These are phyloP conservation scores for Penaeus chinensis DNA, from an alignment of 1,140 invertebrate species.

Conservation along the genomic window DNA sequence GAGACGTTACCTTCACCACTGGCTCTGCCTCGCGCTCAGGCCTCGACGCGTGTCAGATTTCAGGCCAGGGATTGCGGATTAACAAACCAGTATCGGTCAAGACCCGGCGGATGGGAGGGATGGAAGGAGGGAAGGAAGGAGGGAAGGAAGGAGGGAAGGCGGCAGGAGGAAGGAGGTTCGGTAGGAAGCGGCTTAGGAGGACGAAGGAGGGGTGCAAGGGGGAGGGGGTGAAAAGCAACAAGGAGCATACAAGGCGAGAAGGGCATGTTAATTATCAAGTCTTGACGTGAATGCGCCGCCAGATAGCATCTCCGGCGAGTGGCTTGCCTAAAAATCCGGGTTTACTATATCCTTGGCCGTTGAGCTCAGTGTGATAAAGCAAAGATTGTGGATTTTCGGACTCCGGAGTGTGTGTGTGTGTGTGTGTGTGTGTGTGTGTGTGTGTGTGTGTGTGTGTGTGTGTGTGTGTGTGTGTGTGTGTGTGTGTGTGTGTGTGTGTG, in stretches of 20 bases:
- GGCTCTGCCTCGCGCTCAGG: not conserved
- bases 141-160: not conserved
- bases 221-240: not conserved
- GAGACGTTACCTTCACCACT: slow-evolving; percentile 24
- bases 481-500: slow-evolving; percentile 10
- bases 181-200: not conserved
- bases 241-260: not conserved
- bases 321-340: no score
- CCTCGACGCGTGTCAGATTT: not conserved
- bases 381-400: not conserved
- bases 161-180: not conserved
- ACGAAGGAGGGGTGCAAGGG: not conserved
- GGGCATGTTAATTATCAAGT: no score
- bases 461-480: slow-evolving; percentile 28
- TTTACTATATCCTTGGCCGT: no score
- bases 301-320: no score
- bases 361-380: no score
- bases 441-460: slow-evolving; percentile 17
- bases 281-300: no score
- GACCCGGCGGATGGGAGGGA: no score
- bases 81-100: no score
- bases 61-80: no score
- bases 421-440: slow-evolving; percentile 9
- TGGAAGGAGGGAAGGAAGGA: not conserved
- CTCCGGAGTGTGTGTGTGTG: not conserved